phyloP scores from a whole-genome alignment of 64 coral and sea anemone genomes.

The Montipora foliosa region DNA sequence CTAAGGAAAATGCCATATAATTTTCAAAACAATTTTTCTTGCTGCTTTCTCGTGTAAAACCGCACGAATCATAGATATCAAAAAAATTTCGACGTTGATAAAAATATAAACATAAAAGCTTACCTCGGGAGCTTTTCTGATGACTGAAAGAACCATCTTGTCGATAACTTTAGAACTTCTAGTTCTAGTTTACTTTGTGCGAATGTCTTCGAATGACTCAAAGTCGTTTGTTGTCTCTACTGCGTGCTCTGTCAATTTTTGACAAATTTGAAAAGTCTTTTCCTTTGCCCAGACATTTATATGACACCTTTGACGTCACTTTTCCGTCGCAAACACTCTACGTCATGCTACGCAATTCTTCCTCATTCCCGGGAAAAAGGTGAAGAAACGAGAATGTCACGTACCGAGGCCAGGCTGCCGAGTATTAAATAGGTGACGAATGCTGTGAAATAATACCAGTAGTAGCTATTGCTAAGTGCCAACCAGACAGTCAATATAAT shows the following conservation, averaged over 20 bases:
- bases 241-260: neutral
- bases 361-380: neutral
- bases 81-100: neutral
- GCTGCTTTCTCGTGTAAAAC: neutral
- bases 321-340: neutral
- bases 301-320: conserved; percentile 25
- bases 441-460: no score
- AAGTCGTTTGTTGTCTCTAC: no score
- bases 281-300: neutral
- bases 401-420: no score
- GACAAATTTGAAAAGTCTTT: neutral
- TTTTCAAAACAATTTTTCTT: neutral
- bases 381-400: neutral
- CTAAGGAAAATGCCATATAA: no score
- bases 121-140: conserved; percentile 43
- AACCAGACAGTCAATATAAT: no score
- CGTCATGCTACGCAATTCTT: neutral
- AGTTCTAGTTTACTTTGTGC: no score
- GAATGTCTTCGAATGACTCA: neutral
- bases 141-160: conserved; percentile 9
- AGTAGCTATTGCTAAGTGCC: no score
- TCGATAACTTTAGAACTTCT: neutral
- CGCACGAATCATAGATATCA: neutral
- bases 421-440: no score
- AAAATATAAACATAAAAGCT: neutral